Percentiles rank a stretch among this genome's conserved stretches.
Evolutionary conservation across 2,113 vertebrate genomes (phyloP).

Genomic region (Taurulus bubalis): DNA sequence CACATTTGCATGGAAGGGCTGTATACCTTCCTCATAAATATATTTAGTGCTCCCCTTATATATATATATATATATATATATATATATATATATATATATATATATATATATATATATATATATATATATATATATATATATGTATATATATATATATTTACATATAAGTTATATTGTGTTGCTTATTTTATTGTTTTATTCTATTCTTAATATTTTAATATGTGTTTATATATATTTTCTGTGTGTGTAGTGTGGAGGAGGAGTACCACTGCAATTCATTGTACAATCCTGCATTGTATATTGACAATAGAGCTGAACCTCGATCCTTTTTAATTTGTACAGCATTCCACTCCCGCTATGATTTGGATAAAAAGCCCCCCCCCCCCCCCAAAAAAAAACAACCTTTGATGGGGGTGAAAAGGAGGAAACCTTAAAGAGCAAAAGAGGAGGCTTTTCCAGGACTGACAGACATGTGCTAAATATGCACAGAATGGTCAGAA

Average conservation of each 20-base stretch:
- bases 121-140: not conserved
- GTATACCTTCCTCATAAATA: not conserved
- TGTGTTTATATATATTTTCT: not conserved
- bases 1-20: not conserved
- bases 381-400: not conserved
- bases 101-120: too few relatives aligned
- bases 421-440: not conserved
- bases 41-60: not conserved
- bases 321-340: not conserved
- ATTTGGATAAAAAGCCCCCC: not conserved
- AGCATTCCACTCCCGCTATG: not conserved
- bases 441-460: not conserved
- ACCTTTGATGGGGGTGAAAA: not conserved
- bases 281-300: not conserved
- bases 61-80: too few relatives aligned
- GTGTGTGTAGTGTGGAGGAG: not conserved
- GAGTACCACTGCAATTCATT: not conserved
- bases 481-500: not conserved
- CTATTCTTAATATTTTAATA: not conserved
- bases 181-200: not conserved
- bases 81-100: not conserved
- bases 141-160: not conserved
- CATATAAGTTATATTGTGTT: not conserved
- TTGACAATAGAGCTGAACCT: not conserved
- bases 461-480: not conserved